Conservation (phyloP, 2,113 vertebrate genomes). For the Phyllostomus hastatus region DNA sequence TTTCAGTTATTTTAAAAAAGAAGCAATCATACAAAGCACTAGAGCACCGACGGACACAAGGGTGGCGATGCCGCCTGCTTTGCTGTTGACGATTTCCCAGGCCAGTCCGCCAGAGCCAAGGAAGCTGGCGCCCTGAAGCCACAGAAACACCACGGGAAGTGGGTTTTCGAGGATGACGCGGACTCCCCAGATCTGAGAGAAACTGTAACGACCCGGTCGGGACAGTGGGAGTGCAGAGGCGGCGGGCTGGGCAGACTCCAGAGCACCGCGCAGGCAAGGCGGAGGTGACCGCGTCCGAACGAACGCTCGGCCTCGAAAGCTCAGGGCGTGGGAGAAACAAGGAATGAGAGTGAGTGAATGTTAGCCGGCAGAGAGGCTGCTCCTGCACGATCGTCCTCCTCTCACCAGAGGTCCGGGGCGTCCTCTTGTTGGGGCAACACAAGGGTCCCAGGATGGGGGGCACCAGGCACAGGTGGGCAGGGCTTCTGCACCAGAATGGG, state of each 20-base stretch:
- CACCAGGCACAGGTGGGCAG: background rate
- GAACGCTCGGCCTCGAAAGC: background rate
- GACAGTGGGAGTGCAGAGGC: background rate
- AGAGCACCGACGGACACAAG: background rate
- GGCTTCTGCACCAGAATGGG: background rate
- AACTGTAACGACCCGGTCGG: background rate
- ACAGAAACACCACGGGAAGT: background rate
- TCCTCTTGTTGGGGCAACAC: background rate
- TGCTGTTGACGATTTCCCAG: background rate
- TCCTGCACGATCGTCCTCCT: background rate
- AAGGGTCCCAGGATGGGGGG: background rate
- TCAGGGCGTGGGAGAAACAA: background rate
- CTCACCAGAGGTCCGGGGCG: rapidly evolving
- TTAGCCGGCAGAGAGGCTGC: background rate
- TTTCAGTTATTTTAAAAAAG: background rate
- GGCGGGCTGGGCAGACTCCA: background rate
- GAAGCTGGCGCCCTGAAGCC: background rate
- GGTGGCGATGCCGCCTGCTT: background rate
- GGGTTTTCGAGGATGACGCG: background rate
- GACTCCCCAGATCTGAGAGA: background rate
- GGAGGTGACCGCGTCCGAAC: background rate
- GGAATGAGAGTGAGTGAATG: background rate
- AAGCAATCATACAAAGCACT: background rate
- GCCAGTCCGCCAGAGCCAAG: background rate
- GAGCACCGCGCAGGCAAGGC: background rate